Conservation (phyloP, 2,113 vertebrate species). For the Odontesthes bonariensis region DNA sequence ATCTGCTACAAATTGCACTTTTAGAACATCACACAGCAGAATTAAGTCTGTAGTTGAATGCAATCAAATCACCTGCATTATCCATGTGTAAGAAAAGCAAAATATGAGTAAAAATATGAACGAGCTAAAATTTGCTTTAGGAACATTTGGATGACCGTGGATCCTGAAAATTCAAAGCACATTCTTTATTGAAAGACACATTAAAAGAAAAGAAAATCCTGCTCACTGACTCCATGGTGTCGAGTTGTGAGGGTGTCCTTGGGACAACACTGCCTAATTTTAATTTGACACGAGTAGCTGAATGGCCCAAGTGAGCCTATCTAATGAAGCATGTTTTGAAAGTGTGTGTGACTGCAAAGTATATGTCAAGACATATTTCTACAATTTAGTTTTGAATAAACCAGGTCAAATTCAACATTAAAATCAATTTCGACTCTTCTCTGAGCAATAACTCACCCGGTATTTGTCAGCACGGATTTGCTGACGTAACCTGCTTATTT, state of each 20-base stretch:
- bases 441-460: not conserved
- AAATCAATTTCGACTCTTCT: slow-evolving; percentile 10
- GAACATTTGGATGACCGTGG: slow-evolving; percentile 14
- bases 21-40: no score
- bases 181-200: not conserved
- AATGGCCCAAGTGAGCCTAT: slow-evolving; percentile 37
- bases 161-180: slow-evolving; percentile 9
- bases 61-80: no score
- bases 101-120: no score
- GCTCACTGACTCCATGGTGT: slow-evolving; percentile 15
- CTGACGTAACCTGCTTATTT: slow-evolving; percentile 21
- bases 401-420: slow-evolving; percentile 7
- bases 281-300: slow-evolving; percentile 44
- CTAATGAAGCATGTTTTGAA: slow-evolving; percentile 33
- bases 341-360: slow-evolving; percentile 3
- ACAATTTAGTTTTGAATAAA: not conserved
- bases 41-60: no score
- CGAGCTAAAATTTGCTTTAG: not conserved
- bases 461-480: not conserved
- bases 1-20: no score
- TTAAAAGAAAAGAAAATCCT: not conserved
- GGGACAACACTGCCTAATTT: slow-evolving; percentile 33
- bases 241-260: slow-evolving; percentile 33
- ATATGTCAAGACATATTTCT: slow-evolving; percentile 13
- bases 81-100: no score